Conservation (phyloP, 2,888 invertebrate species). For the Drosophila testacea region DNA sequence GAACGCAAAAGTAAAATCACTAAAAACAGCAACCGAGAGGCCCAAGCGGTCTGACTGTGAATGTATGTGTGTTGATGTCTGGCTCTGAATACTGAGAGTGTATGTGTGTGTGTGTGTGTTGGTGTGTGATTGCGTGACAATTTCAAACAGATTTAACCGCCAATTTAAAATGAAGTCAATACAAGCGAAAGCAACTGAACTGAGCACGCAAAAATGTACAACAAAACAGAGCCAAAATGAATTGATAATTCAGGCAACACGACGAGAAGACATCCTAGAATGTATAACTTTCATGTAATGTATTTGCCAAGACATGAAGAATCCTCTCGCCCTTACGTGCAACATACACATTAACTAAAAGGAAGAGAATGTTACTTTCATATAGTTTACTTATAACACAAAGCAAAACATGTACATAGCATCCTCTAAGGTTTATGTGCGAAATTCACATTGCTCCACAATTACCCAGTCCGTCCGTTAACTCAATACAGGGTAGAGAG, state of each 20-base stretch:
- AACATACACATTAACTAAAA: background rate
- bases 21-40: constrained; percentile 69
- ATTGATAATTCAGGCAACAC: background rate
- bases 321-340: background rate
- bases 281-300: background rate
- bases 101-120: constrained; percentile 22
- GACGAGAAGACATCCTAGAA: constrained; percentile 22
- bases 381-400: no score
- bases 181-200: constrained; percentile 65
- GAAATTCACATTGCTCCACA: background rate
- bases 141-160: constrained; percentile 82
- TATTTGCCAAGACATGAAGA: background rate
- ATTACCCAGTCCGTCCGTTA: background rate
- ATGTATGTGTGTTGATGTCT: constrained; percentile 36
- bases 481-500: constrained; percentile 22
- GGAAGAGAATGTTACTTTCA: no score
- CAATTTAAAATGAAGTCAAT: constrained; percentile 82
- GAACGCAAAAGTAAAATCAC: constrained; percentile 76
- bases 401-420: background rate
- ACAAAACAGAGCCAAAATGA: constrained; percentile 7
- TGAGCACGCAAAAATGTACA: constrained; percentile 42
- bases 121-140: constrained; percentile 78
- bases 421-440: background rate
- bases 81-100: constrained; percentile 41
- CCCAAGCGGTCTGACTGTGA: constrained; percentile 13